Evolutionary conservation across 2,113 vertebrate genomes (phyloP).

Genomic region (Urocitellus parryii): DNA sequence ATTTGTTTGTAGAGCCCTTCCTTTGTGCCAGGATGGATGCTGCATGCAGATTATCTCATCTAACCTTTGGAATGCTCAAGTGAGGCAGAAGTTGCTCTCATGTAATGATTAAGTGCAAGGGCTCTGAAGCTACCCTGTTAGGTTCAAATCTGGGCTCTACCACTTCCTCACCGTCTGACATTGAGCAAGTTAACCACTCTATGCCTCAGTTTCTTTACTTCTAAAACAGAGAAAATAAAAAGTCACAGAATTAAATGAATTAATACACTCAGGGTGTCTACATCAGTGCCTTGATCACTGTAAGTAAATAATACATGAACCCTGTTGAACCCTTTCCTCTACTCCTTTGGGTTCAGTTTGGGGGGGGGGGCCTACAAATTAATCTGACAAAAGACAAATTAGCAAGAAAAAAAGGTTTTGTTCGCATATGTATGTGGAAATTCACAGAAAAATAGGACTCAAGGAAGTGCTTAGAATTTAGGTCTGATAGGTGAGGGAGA

Average conservation of each 20-base stretch:
- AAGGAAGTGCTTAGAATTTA: constrained; percentile 1
- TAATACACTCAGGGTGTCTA: neutral
- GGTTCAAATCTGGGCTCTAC: neutral
- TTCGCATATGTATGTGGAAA: neutral
- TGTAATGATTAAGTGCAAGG: neutral
- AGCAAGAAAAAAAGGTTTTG: neutral
- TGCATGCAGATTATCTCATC: neutral
- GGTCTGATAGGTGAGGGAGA: neutral
- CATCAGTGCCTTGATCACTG: neutral
- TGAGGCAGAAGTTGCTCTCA: neutral
- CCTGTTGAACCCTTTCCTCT: neutral
- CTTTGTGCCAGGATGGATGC: neutral
- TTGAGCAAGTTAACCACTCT: constrained; percentile 27
- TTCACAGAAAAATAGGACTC: neutral
- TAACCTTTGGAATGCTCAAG: neutral
- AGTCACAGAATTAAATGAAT: neutral
- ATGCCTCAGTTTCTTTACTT: neutral
- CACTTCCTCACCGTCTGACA: neutral
- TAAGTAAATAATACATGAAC: neutral
- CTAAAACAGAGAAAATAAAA: neutral
- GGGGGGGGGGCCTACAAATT: neutral
- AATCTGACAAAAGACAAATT: neutral
- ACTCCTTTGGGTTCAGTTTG: neutral
- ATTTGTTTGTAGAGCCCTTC: neutral
- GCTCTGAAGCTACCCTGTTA: neutral